A percentile compares a stretch with the other conserved stretches of the same genome.
phyloP scores from a whole-genome alignment of 2,113 vertebrate genomes.

The Polyodon spathula region DNA sequence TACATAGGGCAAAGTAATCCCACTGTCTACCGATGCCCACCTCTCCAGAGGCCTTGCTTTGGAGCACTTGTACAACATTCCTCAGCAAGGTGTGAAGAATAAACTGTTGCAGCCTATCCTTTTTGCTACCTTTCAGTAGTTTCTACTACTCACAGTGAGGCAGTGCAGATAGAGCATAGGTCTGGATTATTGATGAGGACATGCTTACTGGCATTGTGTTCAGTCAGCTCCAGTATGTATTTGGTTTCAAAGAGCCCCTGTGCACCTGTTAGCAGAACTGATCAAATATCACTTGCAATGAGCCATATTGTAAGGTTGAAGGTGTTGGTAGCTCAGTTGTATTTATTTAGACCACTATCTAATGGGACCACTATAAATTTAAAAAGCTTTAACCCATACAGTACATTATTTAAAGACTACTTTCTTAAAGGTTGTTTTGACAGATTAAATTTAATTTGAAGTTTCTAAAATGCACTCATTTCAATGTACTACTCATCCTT shows the following conservation, averaged over 20 bases:
- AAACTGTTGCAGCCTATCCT: not conserved
- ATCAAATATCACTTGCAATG: slow-evolving; percentile 1
- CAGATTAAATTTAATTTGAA: too few species aligned
- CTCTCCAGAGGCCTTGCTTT: slow-evolving; percentile 19
- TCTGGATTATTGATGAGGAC: slow-evolving; percentile 32
- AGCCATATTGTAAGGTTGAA: too few species aligned
- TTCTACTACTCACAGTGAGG: too few species aligned
- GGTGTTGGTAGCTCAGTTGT: too few species aligned
- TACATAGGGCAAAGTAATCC: not conserved
- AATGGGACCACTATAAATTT: too few species aligned
- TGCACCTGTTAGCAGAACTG: not conserved
- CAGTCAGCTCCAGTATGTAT: not conserved
- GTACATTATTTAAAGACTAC: too few species aligned
- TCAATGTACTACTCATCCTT: too few species aligned
- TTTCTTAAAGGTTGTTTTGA: too few species aligned
- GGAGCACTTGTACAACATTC: slow-evolving; percentile 12
- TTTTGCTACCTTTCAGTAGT: not conserved
- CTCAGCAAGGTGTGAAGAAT: not conserved
- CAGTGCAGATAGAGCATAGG: not conserved
- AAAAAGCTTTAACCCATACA: too few species aligned
- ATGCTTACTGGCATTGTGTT: not conserved
- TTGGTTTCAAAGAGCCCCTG: slow-evolving; percentile 5
- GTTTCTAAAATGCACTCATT: too few species aligned
- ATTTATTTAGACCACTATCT: too few species aligned
- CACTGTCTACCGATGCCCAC: slow-evolving; percentile 16